Evolutionary conservation across 2,888 invertebrate genomes (phyloP), one percentile per base, ranked within the genome.

Genomic region (Branchellion lobata): DNA sequence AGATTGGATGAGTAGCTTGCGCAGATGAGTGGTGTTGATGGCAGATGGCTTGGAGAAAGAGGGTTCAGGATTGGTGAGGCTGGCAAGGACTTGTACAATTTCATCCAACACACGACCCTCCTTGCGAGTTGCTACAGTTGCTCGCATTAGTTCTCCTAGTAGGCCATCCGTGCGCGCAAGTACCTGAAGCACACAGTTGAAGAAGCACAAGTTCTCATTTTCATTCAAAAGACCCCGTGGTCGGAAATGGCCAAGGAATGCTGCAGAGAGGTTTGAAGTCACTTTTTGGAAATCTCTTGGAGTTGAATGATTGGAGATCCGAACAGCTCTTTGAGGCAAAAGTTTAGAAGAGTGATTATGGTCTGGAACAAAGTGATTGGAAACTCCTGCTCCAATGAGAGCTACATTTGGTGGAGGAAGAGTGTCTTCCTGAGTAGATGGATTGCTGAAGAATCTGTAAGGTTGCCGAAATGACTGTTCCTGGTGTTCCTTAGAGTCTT

Each of bases 171-270:
- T 77, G n/a, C 77, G n/a, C 8, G 77, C 33, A 33, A 77, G 61
- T 1, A 65, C 77, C 34, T 77, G 77, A 5, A 77, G 31, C 24
- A 77, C 77, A 36, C 77, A 77, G 57, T 77, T 77, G 77, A 77
- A 77, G 31, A 77, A 77, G 27, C 77, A 77, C n/a, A 77, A 33
- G 57, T 77, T 77, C 29, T 61, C 77, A 11, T 27, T 36, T 2
- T 77, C 31, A 34, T 77, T 77, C 14, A n/a, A 21, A n/a, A 77
- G 65, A n/a, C 77, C 77, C n/a, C 36, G 18, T 1, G 77, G 77
- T 33, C 31, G n/a, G 53, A 77, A 77, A 14, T 24, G n/a, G 33
- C 27, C n/a, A 11, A 8, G 51, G 0, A 14, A 36, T 5, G 1
- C 21, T 34, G 5, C 24, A n/a, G 61, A 24, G 34, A 1, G 29